A percentile compares a stretch with the other conserved stretches of the same genome.
Conservation (phyloP, 2,888 invertebrate genomes). For the Hemithea aestivaria region DNA sequence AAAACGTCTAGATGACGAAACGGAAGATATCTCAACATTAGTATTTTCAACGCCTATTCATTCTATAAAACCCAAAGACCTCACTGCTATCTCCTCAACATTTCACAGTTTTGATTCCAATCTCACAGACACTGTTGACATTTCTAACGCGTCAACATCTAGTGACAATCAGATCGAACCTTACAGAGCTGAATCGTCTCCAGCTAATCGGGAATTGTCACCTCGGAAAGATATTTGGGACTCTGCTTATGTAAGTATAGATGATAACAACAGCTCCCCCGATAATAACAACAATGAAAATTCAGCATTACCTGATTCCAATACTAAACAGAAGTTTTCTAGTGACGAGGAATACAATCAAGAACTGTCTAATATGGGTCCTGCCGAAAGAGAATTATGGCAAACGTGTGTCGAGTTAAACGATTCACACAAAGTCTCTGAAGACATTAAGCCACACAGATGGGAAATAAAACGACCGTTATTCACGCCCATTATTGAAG, state of each 20-base stretch:
- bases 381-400: slow-evolving; percentile 71
- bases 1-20: slow-evolving; percentile 15
- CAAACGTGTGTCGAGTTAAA: slow-evolving; percentile 53
- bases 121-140: slow-evolving; percentile 39
- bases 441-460: slow-evolving; percentile 45
- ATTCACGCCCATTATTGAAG: slow-evolving; percentile 70
- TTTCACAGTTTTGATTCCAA: slow-evolving; percentile 58
- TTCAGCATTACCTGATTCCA: slow-evolving; percentile 37
- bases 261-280: slow-evolving; percentile 66
- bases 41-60: slow-evolving; percentile 38
- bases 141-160: slow-evolving; percentile 37
- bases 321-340: slow-evolving; percentile 46
- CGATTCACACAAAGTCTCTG: slow-evolving; percentile 35
- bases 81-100: slow-evolving; percentile 37
- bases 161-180: slow-evolving; percentile 38
- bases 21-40: slow-evolving; percentile 29
- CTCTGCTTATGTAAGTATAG: slow-evolving; percentile 77
- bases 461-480: slow-evolving; percentile 51
- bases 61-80: slow-evolving; percentile 21
- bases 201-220: slow-evolving; percentile 40
- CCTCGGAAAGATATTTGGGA: slow-evolving; percentile 72
- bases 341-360: slow-evolving; percentile 37
- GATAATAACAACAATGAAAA: slow-evolving; percentile 64
- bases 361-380: slow-evolving; percentile 61
- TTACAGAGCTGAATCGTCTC: slow-evolving; percentile 33